Conservation (phyloP, 2,888 invertebrate species). For the Oligia fasciuncula region DNA sequence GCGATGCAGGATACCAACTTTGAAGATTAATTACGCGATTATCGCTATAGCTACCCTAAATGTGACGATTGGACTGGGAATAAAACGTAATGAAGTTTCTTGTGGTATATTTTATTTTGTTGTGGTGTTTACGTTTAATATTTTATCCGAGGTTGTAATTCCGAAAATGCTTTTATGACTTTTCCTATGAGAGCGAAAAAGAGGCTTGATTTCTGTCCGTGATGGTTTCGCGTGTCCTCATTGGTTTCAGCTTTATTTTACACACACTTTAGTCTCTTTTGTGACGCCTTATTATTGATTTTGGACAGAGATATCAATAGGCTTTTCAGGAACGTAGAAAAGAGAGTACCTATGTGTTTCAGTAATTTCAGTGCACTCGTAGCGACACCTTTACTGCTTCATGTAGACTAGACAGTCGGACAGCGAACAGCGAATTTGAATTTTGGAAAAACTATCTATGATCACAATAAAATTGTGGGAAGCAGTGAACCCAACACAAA, state of each 20-base stretch:
- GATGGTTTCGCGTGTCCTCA: background rate
- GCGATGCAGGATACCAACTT: constrained; percentile 43
- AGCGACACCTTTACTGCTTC: constrained; percentile 33
- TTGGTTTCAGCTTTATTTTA: constrained; percentile 11
- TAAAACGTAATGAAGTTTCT: background rate
- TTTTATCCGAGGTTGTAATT: constrained; percentile 7
- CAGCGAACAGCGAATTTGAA: background rate
- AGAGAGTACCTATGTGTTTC: constrained; percentile 21
- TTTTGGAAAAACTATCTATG: background rate
- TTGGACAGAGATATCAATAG: constrained; percentile 16
- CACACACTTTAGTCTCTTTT: background rate
- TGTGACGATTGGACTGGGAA: background rate
- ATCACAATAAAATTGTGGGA: background rate
- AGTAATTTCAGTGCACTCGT: background rate
- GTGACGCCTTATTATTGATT: constrained; percentile 44
- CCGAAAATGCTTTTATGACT: background rate
- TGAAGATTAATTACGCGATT: constrained; percentile 1
- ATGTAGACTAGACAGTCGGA: background rate
- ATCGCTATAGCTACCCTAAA: rapidly evolving
- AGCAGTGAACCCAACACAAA: background rate
- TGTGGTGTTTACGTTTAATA: background rate
- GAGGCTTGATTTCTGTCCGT: background rate
- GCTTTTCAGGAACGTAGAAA: constrained; percentile 1
- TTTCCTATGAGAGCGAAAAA: constrained; percentile 14
- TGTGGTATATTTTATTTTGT: constrained; percentile 6